Base-by-base conservation (phyloP, 2,113 vertebrate genomes). In the Seriola dumerili region DNA sequence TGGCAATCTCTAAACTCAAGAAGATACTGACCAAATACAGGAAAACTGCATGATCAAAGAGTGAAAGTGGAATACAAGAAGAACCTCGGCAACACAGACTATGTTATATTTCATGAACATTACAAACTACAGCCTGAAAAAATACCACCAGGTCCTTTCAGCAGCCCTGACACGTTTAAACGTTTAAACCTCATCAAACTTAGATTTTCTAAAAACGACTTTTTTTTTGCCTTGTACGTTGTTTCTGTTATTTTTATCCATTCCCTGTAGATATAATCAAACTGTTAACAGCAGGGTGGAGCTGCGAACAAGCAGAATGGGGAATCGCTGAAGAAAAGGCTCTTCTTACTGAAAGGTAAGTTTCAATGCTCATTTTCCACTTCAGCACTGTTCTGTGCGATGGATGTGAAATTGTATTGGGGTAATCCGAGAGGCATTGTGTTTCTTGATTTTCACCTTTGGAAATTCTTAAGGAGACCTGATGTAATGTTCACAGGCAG, bases 271-370 rank as follows among this genome's bases (percentile, higher is more conserved):
- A 78, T 40, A 14, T 63, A 21, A 78, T 73, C n/a, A 57, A 55
- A 70, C 12, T 0, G 17, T 71, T 69, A 40, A 72, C 62, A 75
- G 38, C 34, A 73, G 8, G 0, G 62, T 25, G 16, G 36, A 68
- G 80, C 54, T 70, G 52, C 5, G 17, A 58, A 48, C 34, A 23
- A 38, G 71, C 76, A 90, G 69, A 91, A 85, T 1, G 38, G 0
- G 54, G 78, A 73, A 0, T 93, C 87, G 86, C 76, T 61, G 76
- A 88, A 67, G 80, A 88, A 88, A 93, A 72, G 21, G 66, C 83
- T 85, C 78, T 17, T 86, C 83, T 86, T 46, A 88, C 78, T 72
- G 9, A 23, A 68, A 77, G 62, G 80, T 88, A 89, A 78, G 67
- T 89, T 80, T 91, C 68, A 88, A 46, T 64, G 79, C 61, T 63